These are phyloP conservation scores for Ypsolopha scabrella DNA, from an alignment of 2,888 invertebrate species.

Conservation along the genomic window DNA sequence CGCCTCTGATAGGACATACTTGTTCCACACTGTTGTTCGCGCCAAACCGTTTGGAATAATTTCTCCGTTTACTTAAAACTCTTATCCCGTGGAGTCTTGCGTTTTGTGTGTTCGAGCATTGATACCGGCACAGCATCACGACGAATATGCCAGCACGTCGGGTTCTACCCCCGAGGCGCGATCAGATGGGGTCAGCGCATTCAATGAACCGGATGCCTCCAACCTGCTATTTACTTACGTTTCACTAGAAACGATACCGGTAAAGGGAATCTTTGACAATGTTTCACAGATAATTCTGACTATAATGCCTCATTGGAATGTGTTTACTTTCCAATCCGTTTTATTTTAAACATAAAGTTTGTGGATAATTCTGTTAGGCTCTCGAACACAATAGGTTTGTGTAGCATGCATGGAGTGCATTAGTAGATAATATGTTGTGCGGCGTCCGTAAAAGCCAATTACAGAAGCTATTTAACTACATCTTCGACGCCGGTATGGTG, in stretches of 20 bases:
- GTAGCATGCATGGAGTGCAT: background rate
- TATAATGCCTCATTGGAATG: background rate
- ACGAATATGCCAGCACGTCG: conserved; percentile 38
- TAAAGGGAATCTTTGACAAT: conserved; percentile 38
- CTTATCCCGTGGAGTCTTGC: background rate
- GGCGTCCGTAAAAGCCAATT: conserved; percentile 23
- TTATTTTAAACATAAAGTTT: background rate
- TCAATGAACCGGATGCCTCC: conserved; percentile 66
- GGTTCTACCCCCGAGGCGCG: conserved; percentile 37
- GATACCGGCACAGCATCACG: conserved; percentile 1
- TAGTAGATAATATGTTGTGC: conserved; percentile 5
- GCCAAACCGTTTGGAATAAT: conserved; percentile 2
- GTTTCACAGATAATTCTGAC: background rate
- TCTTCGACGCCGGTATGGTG: conserved; percentile 20
- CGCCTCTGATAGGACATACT: background rate
- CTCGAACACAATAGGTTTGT: background rate
- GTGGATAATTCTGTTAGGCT: background rate
- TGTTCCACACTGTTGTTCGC: background rate
- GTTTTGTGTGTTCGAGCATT: background rate
- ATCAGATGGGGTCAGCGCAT: conserved; percentile 69
- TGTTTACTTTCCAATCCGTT: background rate
- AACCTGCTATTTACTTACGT: conserved; percentile 61
- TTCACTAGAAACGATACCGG: conserved; percentile 61
- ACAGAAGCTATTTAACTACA: conserved; percentile 27
- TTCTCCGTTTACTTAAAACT: conserved; percentile 3